phyloP scores from a whole-genome alignment of 2,113 vertebrate species.

The Hydrochoerus hydrochaeris region DNA sequence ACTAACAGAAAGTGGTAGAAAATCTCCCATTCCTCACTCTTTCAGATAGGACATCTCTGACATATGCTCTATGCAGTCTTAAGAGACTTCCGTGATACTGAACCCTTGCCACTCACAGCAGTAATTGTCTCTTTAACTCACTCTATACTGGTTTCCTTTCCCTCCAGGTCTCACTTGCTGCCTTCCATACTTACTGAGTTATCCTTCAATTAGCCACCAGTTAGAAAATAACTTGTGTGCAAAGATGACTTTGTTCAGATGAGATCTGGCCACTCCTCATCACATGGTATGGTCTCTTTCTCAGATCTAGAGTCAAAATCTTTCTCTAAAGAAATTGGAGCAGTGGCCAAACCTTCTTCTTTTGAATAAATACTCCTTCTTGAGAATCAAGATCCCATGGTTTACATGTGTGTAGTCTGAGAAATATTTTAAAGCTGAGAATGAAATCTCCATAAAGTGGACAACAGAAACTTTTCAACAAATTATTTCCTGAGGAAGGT shows the following conservation, averaged over 20 bases:
- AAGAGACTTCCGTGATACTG: neutral
- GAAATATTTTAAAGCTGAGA: slow-evolving; percentile 68
- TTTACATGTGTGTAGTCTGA: slow-evolving; percentile 49
- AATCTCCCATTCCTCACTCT: neutral
- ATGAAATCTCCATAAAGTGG: slow-evolving; percentile 60
- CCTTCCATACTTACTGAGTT: neutral
- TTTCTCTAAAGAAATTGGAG: slow-evolving; percentile 16
- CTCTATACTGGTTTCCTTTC: neutral
- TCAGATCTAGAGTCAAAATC: slow-evolving; percentile 29
- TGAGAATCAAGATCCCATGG: slow-evolving; percentile 57
- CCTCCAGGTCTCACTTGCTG: neutral
- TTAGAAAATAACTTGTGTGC: neutral
- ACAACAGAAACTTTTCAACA: slow-evolving; percentile 74
- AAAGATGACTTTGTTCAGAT: slow-evolving; percentile 17
- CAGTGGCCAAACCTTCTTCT: slow-evolving; percentile 30
- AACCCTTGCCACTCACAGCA: neutral
- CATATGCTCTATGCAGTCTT: neutral
- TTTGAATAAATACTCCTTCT: slow-evolving; percentile 45
- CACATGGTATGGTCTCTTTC: neutral
- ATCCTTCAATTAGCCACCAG: neutral
- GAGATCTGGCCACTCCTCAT: neutral
- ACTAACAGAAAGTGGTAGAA: neutral
- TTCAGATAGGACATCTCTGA: neutral
- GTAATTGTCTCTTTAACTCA: neutral
- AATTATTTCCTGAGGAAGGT: slow-evolving; percentile 65